Evolutionary conservation across 2,888 invertebrate species (phyloP).

Genomic region (Anthophora plumipes): DNA sequence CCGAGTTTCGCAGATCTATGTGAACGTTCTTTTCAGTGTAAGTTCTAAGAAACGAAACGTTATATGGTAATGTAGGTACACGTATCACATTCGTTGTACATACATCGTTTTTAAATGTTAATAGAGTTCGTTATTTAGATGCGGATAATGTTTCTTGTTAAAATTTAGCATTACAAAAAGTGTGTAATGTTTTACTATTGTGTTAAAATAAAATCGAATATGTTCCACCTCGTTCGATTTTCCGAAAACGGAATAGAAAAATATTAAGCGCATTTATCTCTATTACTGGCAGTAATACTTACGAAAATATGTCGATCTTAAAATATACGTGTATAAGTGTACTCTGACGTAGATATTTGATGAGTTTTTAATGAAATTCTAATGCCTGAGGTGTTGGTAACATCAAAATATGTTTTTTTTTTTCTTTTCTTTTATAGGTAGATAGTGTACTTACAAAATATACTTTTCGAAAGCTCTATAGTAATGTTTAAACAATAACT

Average conservation of each 20-base stretch:
- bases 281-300: conserved; percentile 71
- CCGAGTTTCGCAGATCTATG: conserved; percentile 21
- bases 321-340: conserved; percentile 62
- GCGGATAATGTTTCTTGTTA: conserved; percentile 29
- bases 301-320: conserved; percentile 74
- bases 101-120: conserved; percentile 5
- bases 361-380: conserved; percentile 60
- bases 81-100: conserved; percentile 45
- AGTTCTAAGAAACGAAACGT: conserved; percentile 32
- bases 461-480: conserved; percentile 20
- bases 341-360: conserved; percentile 54
- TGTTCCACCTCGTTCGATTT: conserved; percentile 43
- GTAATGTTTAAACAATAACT: neutral
- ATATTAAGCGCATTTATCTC: conserved; percentile 73
- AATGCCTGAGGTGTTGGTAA: conserved; percentile 74
- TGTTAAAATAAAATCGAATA: conserved; percentile 60
- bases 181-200: conserved; percentile 22
- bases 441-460: conserved; percentile 34
- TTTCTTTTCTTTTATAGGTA: conserved; percentile 25
- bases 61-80: conserved; percentile 31
- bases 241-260: conserved; percentile 76
- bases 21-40: conserved; percentile 13
- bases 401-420: conserved; percentile 58
- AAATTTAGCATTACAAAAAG: conserved; percentile 47
- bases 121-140: conserved; percentile 9